These are phyloP conservation scores for Apis mellifera DNA, from an alignment of 1,140 invertebrate species.

Conservation along the genomic window DNA sequence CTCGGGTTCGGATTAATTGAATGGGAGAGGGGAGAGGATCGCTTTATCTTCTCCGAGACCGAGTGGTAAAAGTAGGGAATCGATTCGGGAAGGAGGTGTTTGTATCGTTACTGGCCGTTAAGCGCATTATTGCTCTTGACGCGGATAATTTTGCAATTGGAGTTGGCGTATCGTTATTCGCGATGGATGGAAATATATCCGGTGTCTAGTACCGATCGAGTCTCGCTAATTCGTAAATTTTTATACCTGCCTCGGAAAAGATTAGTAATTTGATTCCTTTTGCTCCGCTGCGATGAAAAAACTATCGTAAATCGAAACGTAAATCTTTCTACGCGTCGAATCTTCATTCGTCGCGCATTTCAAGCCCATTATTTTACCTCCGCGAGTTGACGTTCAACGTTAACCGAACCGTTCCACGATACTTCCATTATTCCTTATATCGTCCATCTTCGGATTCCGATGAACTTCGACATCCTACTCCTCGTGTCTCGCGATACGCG, in stretches of 20 bases:
- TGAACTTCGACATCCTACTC: slow-evolving; percentile 9
- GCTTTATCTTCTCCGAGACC: background rate
- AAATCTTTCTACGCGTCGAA: too few relatives aligned
- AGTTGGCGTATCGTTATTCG: background rate
- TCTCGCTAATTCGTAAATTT: too few relatives aligned
- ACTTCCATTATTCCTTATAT: background rate
- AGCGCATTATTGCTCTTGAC: background rate
- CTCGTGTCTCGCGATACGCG: background rate
- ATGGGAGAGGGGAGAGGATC: background rate
- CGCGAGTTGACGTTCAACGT: too few relatives aligned
- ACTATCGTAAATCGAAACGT: too few relatives aligned
- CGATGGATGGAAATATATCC: background rate
- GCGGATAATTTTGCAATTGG: too few relatives aligned
- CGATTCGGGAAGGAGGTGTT: slow-evolving; percentile 3
- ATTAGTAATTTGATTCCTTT: too few relatives aligned
- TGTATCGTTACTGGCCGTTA: background rate
- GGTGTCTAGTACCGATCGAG: too few relatives aligned
- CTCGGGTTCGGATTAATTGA: slow-evolving; percentile 4
- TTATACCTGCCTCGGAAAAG: too few relatives aligned
- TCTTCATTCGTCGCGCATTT: too few relatives aligned
- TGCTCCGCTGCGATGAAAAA: too few relatives aligned
- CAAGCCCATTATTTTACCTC: background rate
- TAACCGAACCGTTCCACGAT: too few relatives aligned
- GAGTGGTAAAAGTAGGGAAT: slow-evolving; percentile 4
- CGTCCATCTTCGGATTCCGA: slow-evolving; percentile 20